Evolutionary conservation across 2,113 vertebrate genomes (phyloP).

Genomic region (Brienomyrus brachyistius): DNA sequence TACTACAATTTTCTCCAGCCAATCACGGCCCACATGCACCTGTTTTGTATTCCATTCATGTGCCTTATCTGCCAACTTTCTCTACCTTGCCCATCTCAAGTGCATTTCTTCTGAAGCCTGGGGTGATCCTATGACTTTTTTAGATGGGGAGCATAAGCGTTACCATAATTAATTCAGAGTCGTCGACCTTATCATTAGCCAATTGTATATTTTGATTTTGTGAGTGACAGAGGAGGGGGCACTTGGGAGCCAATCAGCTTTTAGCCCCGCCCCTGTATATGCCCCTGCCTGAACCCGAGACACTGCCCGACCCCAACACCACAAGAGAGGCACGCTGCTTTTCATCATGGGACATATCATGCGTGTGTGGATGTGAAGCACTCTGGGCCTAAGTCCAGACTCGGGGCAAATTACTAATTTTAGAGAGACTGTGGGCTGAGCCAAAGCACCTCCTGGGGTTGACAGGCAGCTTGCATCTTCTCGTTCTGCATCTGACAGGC

Average conservation of each 20-base stretch:
- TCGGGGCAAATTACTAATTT: conserved; percentile 1
- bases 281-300: neutral
- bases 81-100: neutral
- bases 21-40: neutral
- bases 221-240: neutral
- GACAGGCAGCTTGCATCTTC: neutral
- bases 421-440: neutral
- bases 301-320: neutral
- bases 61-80: neutral
- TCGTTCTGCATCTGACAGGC: neutral
- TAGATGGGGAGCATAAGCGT: neutral
- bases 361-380: neutral
- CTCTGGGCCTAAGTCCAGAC: neutral
- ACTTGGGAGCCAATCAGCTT: neutral
- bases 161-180: neutral
- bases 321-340: neutral
- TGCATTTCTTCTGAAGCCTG: neutral
- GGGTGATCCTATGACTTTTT: neutral
- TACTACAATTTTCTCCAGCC: neutral
- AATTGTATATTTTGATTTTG: neutral
- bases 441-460: neutral
- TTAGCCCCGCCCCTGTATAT: neutral
- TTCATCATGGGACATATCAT: neutral
- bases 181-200: neutral
- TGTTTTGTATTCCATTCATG: neutral